These are phyloP conservation scores for Heterodera schachtii DNA, from an alignment of 1,140 invertebrate species.

Conservation along the genomic window DNA sequence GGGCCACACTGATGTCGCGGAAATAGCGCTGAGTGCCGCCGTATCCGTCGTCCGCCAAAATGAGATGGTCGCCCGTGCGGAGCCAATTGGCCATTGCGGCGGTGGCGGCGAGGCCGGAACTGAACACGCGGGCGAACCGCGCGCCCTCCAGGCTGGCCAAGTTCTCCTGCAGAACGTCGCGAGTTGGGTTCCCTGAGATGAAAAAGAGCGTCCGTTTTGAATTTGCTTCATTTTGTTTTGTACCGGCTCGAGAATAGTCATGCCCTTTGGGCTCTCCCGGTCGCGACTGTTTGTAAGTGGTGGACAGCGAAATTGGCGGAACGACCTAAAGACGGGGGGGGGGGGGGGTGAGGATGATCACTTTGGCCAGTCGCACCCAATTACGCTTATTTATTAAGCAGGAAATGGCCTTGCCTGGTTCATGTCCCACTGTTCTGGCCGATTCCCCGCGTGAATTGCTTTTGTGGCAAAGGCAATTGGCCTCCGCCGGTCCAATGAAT, in stretches of 20 bases:
- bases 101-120: conserved; percentile 83
- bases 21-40: conserved; percentile 73
- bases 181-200: conserved; percentile 81
- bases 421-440: conserved; percentile 42
- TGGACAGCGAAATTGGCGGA: conserved; percentile 85
- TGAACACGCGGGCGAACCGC: conserved; percentile 74
- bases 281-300: conserved; percentile 87
- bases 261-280: conserved; percentile 79
- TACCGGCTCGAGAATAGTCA: conserved; percentile 71
- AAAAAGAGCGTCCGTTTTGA: neutral
- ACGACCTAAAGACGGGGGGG: conserved; percentile 79
- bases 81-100: conserved; percentile 78
- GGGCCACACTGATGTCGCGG: conserved; percentile 30
- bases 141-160: conserved; percentile 86
- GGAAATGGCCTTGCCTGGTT: conserved; percentile 38
- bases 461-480: conserved; percentile 31
- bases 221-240: neutral
- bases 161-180: conserved; percentile 84
- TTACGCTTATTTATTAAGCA: no score
- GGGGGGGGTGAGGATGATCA: no score
- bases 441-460: conserved; percentile 37
- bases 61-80: conserved; percentile 83
- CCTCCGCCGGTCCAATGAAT: neutral
- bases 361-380: no score
- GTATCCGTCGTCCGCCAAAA: conserved; percentile 91